These are phyloP conservation scores for Shargacucullia verbasci DNA, from an alignment of 2,888 invertebrate genomes.

Conservation along the genomic window DNA sequence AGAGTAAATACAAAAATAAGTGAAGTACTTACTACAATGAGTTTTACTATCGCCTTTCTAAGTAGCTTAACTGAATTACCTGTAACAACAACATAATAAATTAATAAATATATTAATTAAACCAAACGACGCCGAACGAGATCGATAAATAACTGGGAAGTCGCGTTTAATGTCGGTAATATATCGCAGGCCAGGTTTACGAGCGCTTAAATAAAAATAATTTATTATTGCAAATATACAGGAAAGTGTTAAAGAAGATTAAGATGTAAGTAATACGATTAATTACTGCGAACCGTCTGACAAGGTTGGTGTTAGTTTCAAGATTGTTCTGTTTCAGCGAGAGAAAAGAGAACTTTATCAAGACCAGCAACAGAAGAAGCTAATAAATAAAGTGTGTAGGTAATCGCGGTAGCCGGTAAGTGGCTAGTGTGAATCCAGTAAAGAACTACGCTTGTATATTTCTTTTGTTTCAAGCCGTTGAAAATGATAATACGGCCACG, in stretches of 20 bases:
- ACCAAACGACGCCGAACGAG: constrained; percentile 42
- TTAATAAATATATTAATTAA: constrained; percentile 53
- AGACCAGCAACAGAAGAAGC: neutral
- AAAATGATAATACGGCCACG: too few species aligned
- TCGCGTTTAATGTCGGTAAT: constrained; percentile 56
- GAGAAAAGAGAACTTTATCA: constrained; percentile 3
- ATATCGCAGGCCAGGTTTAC: constrained; percentile 43
- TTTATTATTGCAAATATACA: constrained; percentile 61
- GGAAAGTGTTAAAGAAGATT: constrained; percentile 22
- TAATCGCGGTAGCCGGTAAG: too few species aligned
- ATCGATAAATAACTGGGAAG: constrained; percentile 57
- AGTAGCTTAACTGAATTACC: constrained; percentile 52
- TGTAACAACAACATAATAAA: constrained; percentile 60
- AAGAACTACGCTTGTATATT: too few species aligned
- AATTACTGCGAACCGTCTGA: constrained; percentile 19
- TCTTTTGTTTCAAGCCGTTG: too few species aligned
- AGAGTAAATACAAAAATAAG: neutral
- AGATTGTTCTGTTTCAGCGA: constrained; percentile 15
- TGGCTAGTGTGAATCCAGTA: too few species aligned
- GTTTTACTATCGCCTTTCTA: neutral
- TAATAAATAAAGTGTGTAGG: neutral
- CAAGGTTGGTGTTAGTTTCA: constrained; percentile 2
- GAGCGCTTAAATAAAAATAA: constrained; percentile 55
- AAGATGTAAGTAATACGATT: constrained; percentile 32
- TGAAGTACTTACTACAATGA: constrained; percentile 24